Percentiles rank a stretch among this genome's conserved stretches.
Conservation (phyloP, 2,113 vertebrate genomes). For the Platycercus adscitus region DNA sequence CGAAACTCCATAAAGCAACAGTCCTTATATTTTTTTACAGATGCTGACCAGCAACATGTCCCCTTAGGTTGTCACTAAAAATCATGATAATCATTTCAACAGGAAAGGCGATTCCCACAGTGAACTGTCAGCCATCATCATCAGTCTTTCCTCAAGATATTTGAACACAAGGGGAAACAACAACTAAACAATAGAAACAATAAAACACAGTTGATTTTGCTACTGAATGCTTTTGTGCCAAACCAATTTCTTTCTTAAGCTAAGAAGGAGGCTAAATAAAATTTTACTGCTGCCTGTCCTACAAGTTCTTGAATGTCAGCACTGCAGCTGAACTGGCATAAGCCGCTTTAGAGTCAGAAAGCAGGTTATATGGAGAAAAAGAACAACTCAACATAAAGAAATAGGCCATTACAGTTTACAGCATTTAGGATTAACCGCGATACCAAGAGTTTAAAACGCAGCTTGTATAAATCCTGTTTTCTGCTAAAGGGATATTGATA, state of each 20-base stretch:
- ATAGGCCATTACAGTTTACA: conserved; percentile 31
- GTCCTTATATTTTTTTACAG: background rate
- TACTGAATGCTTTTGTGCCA: background rate
- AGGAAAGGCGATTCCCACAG: background rate
- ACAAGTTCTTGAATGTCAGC: background rate
- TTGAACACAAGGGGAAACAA: background rate
- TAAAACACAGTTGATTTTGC: background rate
- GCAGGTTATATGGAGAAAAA: background rate
- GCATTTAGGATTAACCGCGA: conserved; percentile 31
- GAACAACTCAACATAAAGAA: background rate
- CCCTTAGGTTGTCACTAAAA: background rate
- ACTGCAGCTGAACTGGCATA: background rate
- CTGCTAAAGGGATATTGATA: background rate
- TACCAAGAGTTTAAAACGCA: conserved; percentile 9
- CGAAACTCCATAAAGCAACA: background rate
- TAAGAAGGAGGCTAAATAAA: background rate
- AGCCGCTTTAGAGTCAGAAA: background rate
- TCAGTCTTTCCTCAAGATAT: background rate
- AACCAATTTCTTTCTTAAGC: background rate
- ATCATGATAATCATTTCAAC: background rate
- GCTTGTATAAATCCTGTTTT: conserved; percentile 45
- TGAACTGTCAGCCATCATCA: background rate
- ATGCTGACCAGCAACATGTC: background rate
- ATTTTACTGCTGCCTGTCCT: background rate
- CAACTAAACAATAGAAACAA: background rate